phyloP scores from a whole-genome alignment of 1,140 invertebrate genomes.

The Leptinotarsa texana region DNA sequence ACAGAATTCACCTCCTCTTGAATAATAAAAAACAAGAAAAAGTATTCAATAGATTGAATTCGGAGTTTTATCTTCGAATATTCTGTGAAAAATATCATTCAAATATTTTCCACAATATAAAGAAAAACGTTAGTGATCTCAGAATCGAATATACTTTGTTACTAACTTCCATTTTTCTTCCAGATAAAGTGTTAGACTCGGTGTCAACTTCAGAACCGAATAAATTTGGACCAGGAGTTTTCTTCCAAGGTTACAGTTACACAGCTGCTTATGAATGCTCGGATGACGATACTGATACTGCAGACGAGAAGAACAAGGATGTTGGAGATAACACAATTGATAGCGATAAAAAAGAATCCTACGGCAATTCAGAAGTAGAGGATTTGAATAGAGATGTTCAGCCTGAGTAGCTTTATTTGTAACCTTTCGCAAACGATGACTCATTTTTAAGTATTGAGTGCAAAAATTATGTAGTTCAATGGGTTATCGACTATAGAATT shows the following conservation, averaged over 20 bases:
- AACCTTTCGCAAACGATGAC: not conserved
- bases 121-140: not conserved
- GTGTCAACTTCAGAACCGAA: not conserved
- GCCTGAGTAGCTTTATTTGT: not conserved
- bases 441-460: too few relatives aligned
- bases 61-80: too few relatives aligned
- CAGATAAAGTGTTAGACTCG: not conserved
- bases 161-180: not conserved
- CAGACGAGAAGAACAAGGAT: not conserved
- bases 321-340: not conserved
- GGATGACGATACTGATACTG: not conserved
- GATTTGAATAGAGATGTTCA: not conserved
- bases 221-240: not conserved
- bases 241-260: slow-evolving; percentile 3
- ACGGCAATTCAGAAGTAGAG: not conserved
- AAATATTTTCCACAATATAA: too few relatives aligned
- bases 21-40: too few relatives aligned
- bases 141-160: not conserved
- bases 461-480: too few relatives aligned
- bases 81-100: too few relatives aligned
- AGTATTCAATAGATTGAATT: too few relatives aligned
- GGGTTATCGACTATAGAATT: too few relatives aligned
- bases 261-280: not conserved
- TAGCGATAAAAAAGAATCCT: not conserved
- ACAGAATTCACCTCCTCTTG: too few relatives aligned